Base-by-base conservation (phyloP, 1,140 invertebrate genomes). In the Cotesia glomerata region DNA sequence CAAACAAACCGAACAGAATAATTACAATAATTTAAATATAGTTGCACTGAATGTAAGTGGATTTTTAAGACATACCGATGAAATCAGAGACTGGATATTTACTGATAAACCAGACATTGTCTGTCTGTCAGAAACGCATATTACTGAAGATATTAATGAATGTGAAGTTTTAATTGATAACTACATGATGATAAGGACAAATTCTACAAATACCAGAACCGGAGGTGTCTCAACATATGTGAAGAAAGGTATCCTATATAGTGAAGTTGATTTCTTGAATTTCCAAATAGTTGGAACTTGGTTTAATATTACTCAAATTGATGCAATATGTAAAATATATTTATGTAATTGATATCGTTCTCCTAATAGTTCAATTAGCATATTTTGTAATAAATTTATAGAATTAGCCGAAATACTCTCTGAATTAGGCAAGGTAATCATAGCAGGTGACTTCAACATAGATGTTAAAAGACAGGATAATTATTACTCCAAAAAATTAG, bases 401-500 rank as follows among this genome's bases (percentile, higher is more conserved):
- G 16, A 65, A 7, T 32, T 61, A 56, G 34, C 13, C 13, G 62
- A 72, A 16, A 65, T 13, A 51, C 32, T 65, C 11, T n/a, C 16
- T 26, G 61, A 35, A 11, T 26, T 36, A 45, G 52, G 63, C 11
- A 39, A 67, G 7, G 13, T 67, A 9, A 13, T 72, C 11, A 8
- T 67, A 36, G 51, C 67, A 65, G 63, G 63, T 1, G 71, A 72
- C 39, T 72, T 72, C 14, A 72, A 66, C 18, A 72, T 72, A 3
- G 71, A 72, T 58, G 16, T 72, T 3, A 72, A 45, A 39, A 72
- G 56, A 14, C 13, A 39, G 34, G 45, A 58, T 8, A 51, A 72
- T n/a, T 26, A 34, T 54, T 71, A 71, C 59, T 13, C 14, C 13
- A 72, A 72, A 58, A 35, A 61, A 66, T 39, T 72, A 5, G 13